Evolutionary conservation across 2,113 vertebrate genomes (phyloP).

Genomic region (Bettongia penicillata): DNA sequence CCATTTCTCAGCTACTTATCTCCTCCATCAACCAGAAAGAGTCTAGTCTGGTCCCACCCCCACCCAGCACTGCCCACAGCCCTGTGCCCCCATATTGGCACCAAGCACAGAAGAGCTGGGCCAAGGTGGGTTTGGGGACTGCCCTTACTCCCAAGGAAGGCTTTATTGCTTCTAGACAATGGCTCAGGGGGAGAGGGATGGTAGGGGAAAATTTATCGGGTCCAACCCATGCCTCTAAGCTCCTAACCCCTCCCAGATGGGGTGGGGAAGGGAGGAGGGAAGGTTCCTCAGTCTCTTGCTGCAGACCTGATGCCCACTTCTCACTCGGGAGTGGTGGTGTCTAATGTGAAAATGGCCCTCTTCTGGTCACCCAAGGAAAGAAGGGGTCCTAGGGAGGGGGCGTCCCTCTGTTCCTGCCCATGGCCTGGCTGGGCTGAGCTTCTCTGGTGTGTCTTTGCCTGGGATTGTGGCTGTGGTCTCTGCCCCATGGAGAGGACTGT

Average conservation of each 20-base stretch:
- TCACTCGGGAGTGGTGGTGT: not conserved
- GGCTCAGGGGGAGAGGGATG: not conserved
- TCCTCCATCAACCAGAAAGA: not conserved
- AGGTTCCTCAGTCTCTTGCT: slow-evolving; percentile 4
- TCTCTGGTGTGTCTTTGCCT: too few species aligned
- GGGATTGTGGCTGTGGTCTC: not conserved
- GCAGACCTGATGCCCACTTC: slow-evolving; percentile 20
- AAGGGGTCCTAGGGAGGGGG: not conserved
- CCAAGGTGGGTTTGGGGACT: not conserved
- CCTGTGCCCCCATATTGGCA: not conserved
- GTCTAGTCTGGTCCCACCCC: not conserved
- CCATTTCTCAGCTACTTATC: not conserved
- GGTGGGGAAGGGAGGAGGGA: not conserved
- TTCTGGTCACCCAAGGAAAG: not conserved
- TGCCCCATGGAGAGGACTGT: too few species aligned
- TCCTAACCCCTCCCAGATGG: not conserved
- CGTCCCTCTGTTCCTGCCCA: not conserved
- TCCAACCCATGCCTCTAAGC: slow-evolving; percentile 39
- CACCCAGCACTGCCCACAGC: not conserved
- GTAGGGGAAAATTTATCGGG: not conserved
- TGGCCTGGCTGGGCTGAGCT: not conserved
- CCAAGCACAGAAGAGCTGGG: not conserved
- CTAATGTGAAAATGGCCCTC: not conserved
- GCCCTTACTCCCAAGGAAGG: slow-evolving; percentile 46
- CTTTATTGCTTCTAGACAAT: slow-evolving; percentile 75